Base-by-base conservation (phyloP, 2,113 vertebrate genomes). In the Myrmecophaga tridactyla region DNA sequence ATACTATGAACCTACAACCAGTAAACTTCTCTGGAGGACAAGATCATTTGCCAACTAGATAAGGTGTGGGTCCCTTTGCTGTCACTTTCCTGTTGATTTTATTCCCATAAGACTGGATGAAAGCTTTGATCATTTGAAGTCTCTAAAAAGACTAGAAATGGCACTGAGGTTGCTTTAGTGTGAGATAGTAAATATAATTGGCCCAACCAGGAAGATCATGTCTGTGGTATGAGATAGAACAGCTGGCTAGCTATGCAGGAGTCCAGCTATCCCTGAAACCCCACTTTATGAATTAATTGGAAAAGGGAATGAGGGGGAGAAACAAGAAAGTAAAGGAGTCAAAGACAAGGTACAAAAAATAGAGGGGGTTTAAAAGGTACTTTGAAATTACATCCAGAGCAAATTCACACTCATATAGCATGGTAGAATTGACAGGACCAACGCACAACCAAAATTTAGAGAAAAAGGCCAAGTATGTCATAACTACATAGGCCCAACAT, bases 41-140 rank as follows among this genome's bases (percentile, higher is more conserved):
- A 27, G 34, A 53, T 87, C 7, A 6, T 65, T 36, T 88, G 34
- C 70, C 56, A 43, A 6, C 70, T 15, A 20, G 70, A 80, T 63
- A 73, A 58, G 43, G 20, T 6, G 1, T 36, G 18, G 27, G 23
- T 75, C 25, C 46, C 58, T 91, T 95, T 91, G 56, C 77, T 95
- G 41, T 88, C 91, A 84, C 17, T 8, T 84, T 84, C 53, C 70
- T 84, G 15, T 73, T 51, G 83, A 67, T 95, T 83, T 73, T 84
- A 88, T 78, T 84, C 78, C 53, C 39, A n/a, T 76, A 39, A 39
- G 12, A 23, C 53, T 81, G 10, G 46, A 84, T 78, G 83, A 93
- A 86, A 36, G 23, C 53, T 95, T 95, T 87, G 73, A 88, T 62
- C 51, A 7, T 18, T 43, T 23, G 27, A 72, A 67, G n/a, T 77